Conservation (phyloP, 2,113 vertebrate genomes). For the Aegithalos caudatus region DNA sequence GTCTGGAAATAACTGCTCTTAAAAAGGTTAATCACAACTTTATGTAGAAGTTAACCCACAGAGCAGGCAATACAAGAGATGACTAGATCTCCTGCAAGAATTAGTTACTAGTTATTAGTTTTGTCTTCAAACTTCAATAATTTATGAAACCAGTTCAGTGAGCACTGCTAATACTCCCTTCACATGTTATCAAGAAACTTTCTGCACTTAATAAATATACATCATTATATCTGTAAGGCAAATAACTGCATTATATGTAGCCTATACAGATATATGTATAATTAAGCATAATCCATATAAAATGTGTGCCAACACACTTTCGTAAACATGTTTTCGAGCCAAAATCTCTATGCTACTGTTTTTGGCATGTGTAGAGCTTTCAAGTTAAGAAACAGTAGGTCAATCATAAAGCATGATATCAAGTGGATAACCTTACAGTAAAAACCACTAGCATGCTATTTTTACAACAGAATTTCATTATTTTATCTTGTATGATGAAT, state of each 20-base stretch:
- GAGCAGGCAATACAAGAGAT: neutral
- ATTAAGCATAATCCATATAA: neutral
- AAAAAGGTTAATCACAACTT: neutral
- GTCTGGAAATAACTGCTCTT: neutral
- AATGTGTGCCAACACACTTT: neutral
- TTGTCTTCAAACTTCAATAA: neutral
- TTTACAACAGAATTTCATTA: neutral
- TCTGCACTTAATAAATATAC: neutral
- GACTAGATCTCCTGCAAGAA: neutral
- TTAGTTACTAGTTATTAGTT: neutral
- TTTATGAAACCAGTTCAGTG: neutral
- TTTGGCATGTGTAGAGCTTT: neutral
- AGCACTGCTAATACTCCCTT: neutral
- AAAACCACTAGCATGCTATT: neutral
- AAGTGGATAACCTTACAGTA: neutral
- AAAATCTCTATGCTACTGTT: neutral
- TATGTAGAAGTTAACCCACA: neutral
- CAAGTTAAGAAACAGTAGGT: neutral
- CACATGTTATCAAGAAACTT: neutral
- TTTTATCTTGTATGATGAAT: neutral
- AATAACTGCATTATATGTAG: neutral
- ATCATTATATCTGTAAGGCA: neutral
- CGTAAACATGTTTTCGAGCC: neutral
- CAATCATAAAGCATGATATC: neutral
- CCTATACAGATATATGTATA: accelerated